phyloP scores from a whole-genome alignment of 2,797 vertebrate species.

The Chloroceryle inda region DNA sequence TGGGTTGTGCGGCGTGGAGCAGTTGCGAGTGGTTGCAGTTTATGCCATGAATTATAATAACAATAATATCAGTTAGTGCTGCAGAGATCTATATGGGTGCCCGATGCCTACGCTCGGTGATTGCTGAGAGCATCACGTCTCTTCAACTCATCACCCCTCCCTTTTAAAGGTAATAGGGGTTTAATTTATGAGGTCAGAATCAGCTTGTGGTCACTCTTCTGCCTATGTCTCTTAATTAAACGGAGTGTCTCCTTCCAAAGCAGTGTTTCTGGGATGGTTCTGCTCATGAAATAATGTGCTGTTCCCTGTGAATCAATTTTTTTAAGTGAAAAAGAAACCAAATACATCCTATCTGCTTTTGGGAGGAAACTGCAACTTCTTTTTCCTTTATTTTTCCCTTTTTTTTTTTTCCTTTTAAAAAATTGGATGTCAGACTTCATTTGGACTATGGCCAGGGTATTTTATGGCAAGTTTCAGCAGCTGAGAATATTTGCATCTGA shows the following conservation, averaged over 20 bases:
- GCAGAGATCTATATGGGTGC: neutral
- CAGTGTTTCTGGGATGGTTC: neutral
- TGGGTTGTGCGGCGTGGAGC: constrained; percentile 63
- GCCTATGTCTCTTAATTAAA: neutral
- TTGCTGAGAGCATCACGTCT: neutral
- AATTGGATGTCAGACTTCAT: constrained; percentile 61
- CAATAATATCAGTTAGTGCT: neutral
- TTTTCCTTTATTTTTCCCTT: neutral
- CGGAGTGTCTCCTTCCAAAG: neutral
- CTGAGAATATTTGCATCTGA: constrained; percentile 71
- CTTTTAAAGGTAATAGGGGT: neutral
- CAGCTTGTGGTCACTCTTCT: neutral
- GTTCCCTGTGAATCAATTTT: neutral
- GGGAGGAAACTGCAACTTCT: constrained; percentile 29
- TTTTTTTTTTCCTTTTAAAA: neutral
- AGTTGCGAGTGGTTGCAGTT: constrained; percentile 64
- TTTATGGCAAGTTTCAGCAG: constrained; percentile 59
- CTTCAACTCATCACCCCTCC: neutral
- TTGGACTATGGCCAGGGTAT: constrained; percentile 47
- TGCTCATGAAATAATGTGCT: neutral
- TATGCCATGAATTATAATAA: constrained; percentile 74
- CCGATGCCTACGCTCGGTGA: neutral
- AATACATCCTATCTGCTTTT: constrained; percentile 42
- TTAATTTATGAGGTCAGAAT: constrained; percentile 4
- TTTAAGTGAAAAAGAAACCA: neutral